Percentiles rank a stretch among this genome's conserved stretches.
phyloP scores from a whole-genome alignment of 2,797 vertebrate species.

The Smutsia gigantea region DNA sequence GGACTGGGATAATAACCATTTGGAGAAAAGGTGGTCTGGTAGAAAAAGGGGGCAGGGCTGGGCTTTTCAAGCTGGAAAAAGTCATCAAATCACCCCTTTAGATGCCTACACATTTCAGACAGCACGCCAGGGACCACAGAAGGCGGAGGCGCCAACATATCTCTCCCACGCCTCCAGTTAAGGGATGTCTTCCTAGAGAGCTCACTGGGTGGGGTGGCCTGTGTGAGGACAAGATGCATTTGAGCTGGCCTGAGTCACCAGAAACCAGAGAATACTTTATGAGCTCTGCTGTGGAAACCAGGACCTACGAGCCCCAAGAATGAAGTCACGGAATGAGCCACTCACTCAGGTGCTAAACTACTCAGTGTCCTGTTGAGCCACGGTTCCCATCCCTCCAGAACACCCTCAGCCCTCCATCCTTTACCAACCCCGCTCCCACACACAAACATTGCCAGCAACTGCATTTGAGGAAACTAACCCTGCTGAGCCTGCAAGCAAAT shows the following conservation, averaged over 20 bases:
- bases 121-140: neutral
- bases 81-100: neutral
- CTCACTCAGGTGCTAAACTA: neutral
- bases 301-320: neutral
- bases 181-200: conserved; percentile 47
- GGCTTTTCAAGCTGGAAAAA: conserved; percentile 13
- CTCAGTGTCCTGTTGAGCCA: neutral
- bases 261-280: neutral
- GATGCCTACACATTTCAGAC: neutral
- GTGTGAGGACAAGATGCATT: neutral
- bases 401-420: neutral
- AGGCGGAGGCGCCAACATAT: neutral
- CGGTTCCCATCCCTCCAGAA: neutral
- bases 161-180: neutral
- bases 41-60: neutral
- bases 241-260: neutral
- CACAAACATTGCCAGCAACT: neutral
- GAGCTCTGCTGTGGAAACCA: neutral
- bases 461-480: neutral
- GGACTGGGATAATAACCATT: neutral
- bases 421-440: neutral
- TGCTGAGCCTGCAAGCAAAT: neutral
- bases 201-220: neutral
- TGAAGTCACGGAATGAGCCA: neutral
- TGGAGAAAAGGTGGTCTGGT: neutral